Conservation (phyloP, 2,113 vertebrate species). For the Eulemur rufifrons region DNA sequence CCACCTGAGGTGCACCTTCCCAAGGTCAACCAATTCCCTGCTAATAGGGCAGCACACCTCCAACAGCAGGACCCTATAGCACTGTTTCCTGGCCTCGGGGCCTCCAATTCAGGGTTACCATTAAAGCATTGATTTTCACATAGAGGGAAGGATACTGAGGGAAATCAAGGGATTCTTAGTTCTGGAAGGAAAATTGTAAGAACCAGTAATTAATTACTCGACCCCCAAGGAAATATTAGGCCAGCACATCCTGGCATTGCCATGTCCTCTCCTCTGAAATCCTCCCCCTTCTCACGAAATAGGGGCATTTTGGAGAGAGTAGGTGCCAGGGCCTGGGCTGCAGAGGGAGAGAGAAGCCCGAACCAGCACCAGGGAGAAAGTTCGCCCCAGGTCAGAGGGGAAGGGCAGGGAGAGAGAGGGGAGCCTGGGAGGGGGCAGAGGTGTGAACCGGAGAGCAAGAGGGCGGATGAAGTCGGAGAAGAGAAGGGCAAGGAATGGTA, state of each 20-base stretch:
- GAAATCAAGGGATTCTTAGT: slow-evolving; percentile 15
- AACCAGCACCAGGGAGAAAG: neutral
- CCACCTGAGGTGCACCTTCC: slow-evolving; percentile 42
- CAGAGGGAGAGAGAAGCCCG: neutral
- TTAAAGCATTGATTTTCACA: neutral
- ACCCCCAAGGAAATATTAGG: slow-evolving; percentile 18
- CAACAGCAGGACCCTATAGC: neutral
- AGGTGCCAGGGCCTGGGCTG: neutral
- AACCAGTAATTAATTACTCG: slow-evolving; percentile 47
- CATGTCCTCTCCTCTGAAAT: slow-evolving; percentile 3
- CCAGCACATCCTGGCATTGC: slow-evolving; percentile 16
- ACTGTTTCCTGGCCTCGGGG: neutral
- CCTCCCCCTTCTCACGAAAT: neutral
- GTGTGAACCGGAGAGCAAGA: neutral
- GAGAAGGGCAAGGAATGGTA: neutral
- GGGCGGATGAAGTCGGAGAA: neutral
- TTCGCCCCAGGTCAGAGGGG: neutral
- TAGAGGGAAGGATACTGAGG: neutral
- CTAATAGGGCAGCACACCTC: neutral
- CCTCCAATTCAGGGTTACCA: neutral
- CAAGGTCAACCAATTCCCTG: slow-evolving; percentile 47
- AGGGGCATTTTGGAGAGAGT: neutral
- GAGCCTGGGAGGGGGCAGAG: neutral
- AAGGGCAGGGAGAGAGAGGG: neutral
- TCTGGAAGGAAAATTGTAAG: slow-evolving; percentile 25